These are phyloP conservation scores for Turnix velox DNA, from an alignment of 2,113 vertebrate genomes.

Conservation along the genomic window DNA sequence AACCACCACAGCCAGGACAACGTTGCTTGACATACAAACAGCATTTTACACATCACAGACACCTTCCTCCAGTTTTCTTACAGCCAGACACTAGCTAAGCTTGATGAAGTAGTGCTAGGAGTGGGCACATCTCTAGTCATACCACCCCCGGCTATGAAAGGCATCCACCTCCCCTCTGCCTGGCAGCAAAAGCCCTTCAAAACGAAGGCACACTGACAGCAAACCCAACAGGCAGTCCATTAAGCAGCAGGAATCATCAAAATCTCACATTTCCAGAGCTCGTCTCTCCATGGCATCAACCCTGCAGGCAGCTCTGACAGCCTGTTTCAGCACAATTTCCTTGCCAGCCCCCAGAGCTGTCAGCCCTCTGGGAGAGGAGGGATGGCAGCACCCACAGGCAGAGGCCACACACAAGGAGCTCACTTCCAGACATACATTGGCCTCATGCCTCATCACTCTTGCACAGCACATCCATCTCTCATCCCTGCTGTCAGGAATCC, in stretches of 20 bases:
- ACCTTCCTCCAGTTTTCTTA: neutral
- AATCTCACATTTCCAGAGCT: neutral
- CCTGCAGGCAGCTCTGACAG: neutral
- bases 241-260: neutral
- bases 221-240: neutral
- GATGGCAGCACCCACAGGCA: fast-evolving
- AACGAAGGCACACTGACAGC: neutral
- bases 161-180: neutral
- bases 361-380: fast-evolving
- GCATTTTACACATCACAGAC: neutral
- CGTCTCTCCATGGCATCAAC: fast-evolving
- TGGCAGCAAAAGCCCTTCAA: neutral
- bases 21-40: neutral
- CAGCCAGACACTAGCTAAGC: neutral
- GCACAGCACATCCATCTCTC: neutral
- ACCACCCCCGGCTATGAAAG: neutral
- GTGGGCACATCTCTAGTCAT: neutral
- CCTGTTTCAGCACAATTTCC: neutral
- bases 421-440: fast-evolving
- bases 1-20: neutral
- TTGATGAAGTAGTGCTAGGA: neutral
- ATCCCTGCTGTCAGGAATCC: neutral
- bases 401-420: fast-evolving
- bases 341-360: neutral
- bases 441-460: neutral